Evolutionary conservation across 2,113 vertebrate genomes (phyloP), one percentile per base, ranked within the genome.

Genomic region (Hirundichthys speculiger): DNA sequence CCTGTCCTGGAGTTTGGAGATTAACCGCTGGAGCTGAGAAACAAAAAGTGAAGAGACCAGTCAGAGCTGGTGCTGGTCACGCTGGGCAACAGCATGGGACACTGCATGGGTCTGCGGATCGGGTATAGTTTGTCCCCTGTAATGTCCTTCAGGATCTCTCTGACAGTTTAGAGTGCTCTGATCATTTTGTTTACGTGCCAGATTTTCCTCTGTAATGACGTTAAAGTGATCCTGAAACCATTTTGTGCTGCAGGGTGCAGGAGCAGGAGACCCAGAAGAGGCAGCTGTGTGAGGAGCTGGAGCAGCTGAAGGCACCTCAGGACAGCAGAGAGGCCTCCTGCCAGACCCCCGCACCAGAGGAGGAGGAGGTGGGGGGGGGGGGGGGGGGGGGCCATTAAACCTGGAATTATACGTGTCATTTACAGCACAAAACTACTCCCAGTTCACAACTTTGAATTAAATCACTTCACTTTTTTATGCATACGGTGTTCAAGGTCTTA

Each of bases 181-280:
- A 58, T 20, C 7, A 6, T 38, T 56, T 15, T 14, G 24, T 50
- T 49, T 11, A 2, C 24, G n/a, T 52, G 2, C 22, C 13, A 13
- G 20, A 1, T 41, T 21, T 50, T 49, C 4, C 30, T 4, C 0
- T 2, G 25, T 21, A n/a, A n/a, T n/a, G n/a, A n/a, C n/a, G n/a
- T 42, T 52, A 11, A 11, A 41, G n/a, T 58, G 41, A 24, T n/a
- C n/a, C n/a, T 13, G 55, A 49, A 5, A 2, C n/a, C 16, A 3
- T 49, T 2, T 24, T 67, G 12, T 61, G 4, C 53, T 14, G 4
- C 75, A 93, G 93, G 88, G 88, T 93, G 75, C 92, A 93, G 85
- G 91, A 93, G 75, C 92, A 93, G 77, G 91, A 93, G 81, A 92
- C 89, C 84, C 90, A 92, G 86, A 93, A 91, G 55, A 81, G 83